Base-by-base conservation (phyloP, 2,113 vertebrate species). In the Muscicapa adusta region DNA sequence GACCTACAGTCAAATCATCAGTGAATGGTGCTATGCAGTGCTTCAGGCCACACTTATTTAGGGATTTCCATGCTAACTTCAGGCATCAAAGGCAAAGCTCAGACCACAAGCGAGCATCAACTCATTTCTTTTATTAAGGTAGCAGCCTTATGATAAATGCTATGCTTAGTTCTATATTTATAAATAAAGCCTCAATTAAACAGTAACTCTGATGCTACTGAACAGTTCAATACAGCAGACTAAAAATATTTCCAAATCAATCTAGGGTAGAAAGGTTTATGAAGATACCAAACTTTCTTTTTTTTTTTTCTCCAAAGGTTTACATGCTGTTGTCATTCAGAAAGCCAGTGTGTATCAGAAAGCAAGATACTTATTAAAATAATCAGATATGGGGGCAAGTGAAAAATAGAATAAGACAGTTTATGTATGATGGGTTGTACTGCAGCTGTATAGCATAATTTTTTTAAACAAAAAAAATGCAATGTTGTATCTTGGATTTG, bases 241-340 rank as follows among this genome's bases (percentile, higher is more conserved):
- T 82, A 95, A 92, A 92, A 92, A 95, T 89, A 92, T 50, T 61
- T n/a, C 40, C 40, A 50, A 88, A 92, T 72, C 28, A 57, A 45
- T 75, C 36, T 48, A 68, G 11, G n/a, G 14, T 61, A 65, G 54
- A 73, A 95, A 82, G 25, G 50, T 70, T 94, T 94, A 50, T n/a
- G 50, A 88, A 91, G 36, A 36, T 82, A 45, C 45, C 5, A 4
- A 78, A 66, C 6, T 77, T 83, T 10, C 22, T 48, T 8, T 18
- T 8, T 12, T 28, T 77, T 68, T 67, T 73, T 18, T 29, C 28
- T 34, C 1, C 10, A 48, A 60, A 75, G 15, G 40, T 79, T 91
- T 82, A 18, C 2, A 1, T 72, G 28, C 14, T 68, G 31, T 54
- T 91, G 56, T 74, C 47, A 77, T 74, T 84, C 57, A 56, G 40